Percentiles rank a stretch among this genome's conserved stretches.
phyloP scores from a whole-genome alignment of 2,888 invertebrate species.

The Campoletis raptor region DNA sequence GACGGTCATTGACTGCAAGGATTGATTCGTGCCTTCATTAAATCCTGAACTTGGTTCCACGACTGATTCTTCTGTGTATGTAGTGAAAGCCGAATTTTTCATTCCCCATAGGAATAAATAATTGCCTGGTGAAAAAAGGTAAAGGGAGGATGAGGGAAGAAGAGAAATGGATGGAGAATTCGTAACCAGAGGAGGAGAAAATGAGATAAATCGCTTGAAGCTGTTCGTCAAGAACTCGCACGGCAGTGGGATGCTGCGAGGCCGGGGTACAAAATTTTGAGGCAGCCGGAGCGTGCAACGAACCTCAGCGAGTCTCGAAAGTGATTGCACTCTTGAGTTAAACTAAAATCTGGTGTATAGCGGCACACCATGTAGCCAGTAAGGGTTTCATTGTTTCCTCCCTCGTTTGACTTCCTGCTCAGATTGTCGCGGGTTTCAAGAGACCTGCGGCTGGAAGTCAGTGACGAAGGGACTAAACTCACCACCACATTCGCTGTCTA shows the following conservation, averaged over 20 bases:
- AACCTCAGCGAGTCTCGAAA: constrained; percentile 48
- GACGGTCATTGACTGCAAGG: neutral
- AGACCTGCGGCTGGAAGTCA: constrained; percentile 33
- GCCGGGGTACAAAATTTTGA: constrained; percentile 6
- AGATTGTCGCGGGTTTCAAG: constrained; percentile 64
- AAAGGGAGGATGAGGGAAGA: neutral
- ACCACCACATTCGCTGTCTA: neutral
- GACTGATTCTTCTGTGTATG: neutral
- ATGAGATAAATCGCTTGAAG: constrained; percentile 41
- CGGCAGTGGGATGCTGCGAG: constrained; percentile 8
- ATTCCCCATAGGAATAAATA: neutral
- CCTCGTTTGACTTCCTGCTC: constrained; percentile 60
- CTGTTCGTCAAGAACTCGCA: constrained; percentile 36
- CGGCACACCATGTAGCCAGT: constrained; percentile 31
- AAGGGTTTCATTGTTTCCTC: constrained; percentile 59
- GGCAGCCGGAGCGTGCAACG: neutral
- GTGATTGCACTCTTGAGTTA: constrained; percentile 63
- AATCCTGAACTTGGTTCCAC: neutral
- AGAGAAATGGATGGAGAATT: neutral
- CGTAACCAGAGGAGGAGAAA: neutral
- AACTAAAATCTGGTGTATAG: constrained; percentile 59
- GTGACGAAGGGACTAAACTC: constrained; percentile 13
- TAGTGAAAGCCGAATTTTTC: neutral
- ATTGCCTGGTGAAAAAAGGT: neutral
- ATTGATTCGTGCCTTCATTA: no score